Percentiles rank a stretch among this genome's conserved stretches.
These are phyloP conservation scores for Phalacrocorax aristotelis DNA, from an alignment of 2,113 vertebrate genomes.

Conservation along the genomic window DNA sequence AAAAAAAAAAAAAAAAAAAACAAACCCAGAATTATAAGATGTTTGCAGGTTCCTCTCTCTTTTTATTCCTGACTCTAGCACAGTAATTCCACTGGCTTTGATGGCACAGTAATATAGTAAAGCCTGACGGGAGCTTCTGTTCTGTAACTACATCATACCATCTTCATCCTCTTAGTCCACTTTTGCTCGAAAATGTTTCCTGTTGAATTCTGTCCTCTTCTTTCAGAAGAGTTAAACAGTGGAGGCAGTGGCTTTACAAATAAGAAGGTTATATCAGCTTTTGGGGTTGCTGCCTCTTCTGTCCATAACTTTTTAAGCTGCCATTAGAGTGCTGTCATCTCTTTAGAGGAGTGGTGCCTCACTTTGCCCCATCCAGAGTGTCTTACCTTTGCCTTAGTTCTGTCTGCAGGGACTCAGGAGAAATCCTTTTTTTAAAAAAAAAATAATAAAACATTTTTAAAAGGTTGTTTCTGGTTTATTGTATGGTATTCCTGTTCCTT, in stretches of 20 bases:
- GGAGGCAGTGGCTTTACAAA: not conserved
- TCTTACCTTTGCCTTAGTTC: not conserved
- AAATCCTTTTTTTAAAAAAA: not conserved
- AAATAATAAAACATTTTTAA: not conserved
- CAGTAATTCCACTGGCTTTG: not conserved
- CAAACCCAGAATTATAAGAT: not conserved
- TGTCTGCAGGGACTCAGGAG: not conserved
- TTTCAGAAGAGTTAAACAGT: not conserved
- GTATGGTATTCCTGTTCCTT: not conserved
- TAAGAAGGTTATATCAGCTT: not conserved
- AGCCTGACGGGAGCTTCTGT: not conserved
- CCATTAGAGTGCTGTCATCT: not conserved
- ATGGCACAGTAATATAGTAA: not conserved
- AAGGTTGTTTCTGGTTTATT: not conserved
- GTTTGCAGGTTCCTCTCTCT: not conserved
- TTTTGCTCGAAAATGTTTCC: not conserved
- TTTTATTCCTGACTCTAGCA: not conserved
- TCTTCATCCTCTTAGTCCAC: not conserved
- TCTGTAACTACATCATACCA: not conserved
- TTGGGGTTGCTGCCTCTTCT: not conserved
- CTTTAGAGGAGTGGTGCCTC: not conserved
- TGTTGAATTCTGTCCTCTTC: not conserved
- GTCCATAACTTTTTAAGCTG: not conserved
- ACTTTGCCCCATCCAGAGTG: not conserved
- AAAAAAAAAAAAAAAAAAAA: too few species aligned